These are phyloP conservation scores for Phortica magna DNA, from an alignment of 2,888 invertebrate genomes.

Conservation along the genomic window DNA sequence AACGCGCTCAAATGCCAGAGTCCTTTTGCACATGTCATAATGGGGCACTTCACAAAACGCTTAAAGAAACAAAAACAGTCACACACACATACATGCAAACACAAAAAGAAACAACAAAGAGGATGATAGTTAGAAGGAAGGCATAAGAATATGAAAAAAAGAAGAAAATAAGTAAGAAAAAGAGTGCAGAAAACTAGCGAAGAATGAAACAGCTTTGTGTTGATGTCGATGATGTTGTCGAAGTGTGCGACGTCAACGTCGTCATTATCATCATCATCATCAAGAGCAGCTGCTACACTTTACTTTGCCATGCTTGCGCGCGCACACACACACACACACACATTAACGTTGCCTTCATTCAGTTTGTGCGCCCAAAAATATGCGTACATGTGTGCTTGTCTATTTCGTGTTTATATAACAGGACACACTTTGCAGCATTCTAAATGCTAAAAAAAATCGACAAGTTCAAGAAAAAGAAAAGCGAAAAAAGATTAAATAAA, in stretches of 20 bases:
- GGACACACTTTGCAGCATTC: not conserved
- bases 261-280: not conserved
- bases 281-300: slow-evolving; percentile 7
- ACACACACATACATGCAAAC: not conserved
- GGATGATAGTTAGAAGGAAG: not conserved
- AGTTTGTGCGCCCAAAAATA: slow-evolving; percentile 11
- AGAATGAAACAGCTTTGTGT: not conserved
- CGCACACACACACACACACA: slow-evolving; percentile 1
- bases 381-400: not conserved
- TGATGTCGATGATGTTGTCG: not conserved
- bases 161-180: not conserved
- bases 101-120: not conserved
- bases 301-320: not conserved
- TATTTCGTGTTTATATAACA: slow-evolving; percentile 21
- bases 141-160: not conserved
- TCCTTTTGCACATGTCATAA: slow-evolving; percentile 13
- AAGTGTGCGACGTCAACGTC: not conserved
- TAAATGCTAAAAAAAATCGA: not conserved
- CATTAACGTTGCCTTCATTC: slow-evolving; percentile 15
- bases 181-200: not conserved
- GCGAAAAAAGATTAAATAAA: not conserved
- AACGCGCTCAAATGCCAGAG: not conserved
- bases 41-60: slow-evolving; percentile 23
- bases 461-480: not conserved
- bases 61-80: slow-evolving; percentile 5